Evolutionary conservation across 2,797 vertebrate genomes (phyloP).

Genomic region (Psittacula echo): DNA sequence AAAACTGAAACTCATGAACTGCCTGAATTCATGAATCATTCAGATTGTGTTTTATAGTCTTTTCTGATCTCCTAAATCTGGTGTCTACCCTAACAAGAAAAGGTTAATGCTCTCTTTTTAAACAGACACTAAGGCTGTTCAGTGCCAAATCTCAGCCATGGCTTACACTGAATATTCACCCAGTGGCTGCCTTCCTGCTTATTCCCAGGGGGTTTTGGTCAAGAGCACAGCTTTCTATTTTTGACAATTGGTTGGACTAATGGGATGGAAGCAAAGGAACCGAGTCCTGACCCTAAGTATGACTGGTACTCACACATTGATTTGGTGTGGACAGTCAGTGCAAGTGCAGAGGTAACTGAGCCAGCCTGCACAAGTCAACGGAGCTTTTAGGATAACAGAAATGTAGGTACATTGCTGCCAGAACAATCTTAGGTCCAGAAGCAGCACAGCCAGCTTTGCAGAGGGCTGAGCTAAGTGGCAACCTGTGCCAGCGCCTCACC

Average conservation of each 20-base stretch:
- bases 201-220: background rate
- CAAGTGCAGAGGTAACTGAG: background rate
- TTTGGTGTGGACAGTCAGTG: background rate
- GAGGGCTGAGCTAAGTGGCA: background rate
- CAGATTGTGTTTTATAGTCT: background rate
- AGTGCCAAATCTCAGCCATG: background rate
- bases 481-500: background rate
- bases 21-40: background rate
- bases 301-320: background rate
- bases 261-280: background rate
- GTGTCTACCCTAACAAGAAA: background rate
- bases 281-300: background rate
- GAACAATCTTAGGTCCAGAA: background rate
- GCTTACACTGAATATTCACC: background rate
- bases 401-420: background rate
- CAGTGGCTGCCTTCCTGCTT: background rate
- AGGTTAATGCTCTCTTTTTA: background rate
- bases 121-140: background rate
- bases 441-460: background rate
- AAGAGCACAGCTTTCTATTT: background rate
- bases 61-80: background rate
- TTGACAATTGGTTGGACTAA: background rate
- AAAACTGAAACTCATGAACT: background rate
- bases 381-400: background rate
- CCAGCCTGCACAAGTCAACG: background rate